These are phyloP conservation scores for Stictonetta naevosa DNA, from an alignment of 2,113 vertebrate species.

Conservation along the genomic window DNA sequence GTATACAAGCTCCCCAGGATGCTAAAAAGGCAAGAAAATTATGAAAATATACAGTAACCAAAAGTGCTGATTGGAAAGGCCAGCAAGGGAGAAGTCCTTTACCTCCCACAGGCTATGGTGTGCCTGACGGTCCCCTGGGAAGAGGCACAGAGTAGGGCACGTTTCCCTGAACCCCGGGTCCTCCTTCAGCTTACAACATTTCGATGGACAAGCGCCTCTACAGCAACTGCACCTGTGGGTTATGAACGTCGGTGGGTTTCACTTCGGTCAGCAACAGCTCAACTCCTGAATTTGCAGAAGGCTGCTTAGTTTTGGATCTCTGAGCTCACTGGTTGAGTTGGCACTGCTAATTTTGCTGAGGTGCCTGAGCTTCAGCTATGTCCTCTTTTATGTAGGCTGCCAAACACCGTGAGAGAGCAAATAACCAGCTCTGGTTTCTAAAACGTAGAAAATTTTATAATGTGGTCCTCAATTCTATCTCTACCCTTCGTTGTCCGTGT, in stretches of 20 bases:
- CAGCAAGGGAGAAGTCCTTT: not conserved
- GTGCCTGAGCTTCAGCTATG: too few species aligned
- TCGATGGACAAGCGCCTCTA: not conserved
- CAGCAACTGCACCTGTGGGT: not conserved
- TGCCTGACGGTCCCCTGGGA: not conserved
- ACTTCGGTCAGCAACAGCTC: not conserved
- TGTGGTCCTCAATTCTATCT: not conserved
- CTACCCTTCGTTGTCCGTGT: too few species aligned
- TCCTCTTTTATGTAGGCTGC: not conserved
- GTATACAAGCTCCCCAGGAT: not conserved
- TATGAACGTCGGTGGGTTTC: not conserved
- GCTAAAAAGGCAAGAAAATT: not conserved
- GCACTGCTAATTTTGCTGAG: not conserved
- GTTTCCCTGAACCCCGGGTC: not conserved
- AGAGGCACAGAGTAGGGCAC: not conserved
- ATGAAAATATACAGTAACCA: not conserved
- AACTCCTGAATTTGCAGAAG: not conserved
- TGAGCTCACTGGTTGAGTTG: not conserved
- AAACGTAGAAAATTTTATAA: not conserved
- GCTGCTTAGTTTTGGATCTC: not conserved
- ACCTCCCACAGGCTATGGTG: not conserved
- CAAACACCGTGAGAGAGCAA: not conserved
- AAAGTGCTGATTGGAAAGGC: not conserved
- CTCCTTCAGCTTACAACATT: not conserved
- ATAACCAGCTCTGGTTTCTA: not conserved